A percentile compares a stretch with the other conserved stretches of the same genome.
These are phyloP conservation scores for Mesodorylaimus sp. DNA, from an alignment of 2,888 invertebrate genomes.

Conservation along the genomic window DNA sequence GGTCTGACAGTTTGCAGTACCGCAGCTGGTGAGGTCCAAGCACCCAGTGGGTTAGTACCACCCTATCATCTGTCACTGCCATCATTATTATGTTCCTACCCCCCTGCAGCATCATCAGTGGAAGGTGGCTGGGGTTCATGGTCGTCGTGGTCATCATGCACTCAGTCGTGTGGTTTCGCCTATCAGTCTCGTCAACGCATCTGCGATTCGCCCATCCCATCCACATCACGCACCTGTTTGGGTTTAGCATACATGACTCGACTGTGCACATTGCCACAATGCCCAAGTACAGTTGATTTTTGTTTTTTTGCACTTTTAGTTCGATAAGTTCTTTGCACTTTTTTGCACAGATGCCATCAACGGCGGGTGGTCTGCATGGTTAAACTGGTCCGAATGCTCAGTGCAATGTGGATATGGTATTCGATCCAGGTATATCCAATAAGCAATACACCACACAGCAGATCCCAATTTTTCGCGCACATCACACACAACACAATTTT, in stretches of 20 bases:
- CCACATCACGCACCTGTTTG: not conserved
- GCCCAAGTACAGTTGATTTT: not conserved
- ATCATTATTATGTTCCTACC: too few relatives aligned
- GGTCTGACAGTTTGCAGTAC: too few relatives aligned
- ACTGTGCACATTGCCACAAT: not conserved
- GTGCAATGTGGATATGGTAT: too few relatives aligned
- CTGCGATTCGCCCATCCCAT: too few relatives aligned
- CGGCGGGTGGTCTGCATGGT: not conserved
- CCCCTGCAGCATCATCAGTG: slow-evolving; percentile 4
- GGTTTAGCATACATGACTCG: not conserved
- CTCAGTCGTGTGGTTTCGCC: slow-evolving; percentile 20
- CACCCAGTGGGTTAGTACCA: too few relatives aligned
- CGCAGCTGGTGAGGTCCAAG: too few relatives aligned
- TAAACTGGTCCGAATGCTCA: not conserved
- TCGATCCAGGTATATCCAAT: too few relatives aligned
- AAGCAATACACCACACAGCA: too few relatives aligned
- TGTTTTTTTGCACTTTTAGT: not conserved
- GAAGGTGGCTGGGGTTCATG: slow-evolving; percentile 14
- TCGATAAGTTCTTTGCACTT: too few relatives aligned
- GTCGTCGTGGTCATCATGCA: slow-evolving; percentile 25
- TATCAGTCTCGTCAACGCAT: slow-evolving; percentile 20
- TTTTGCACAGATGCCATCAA: not conserved
- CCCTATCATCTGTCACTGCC: too few relatives aligned
- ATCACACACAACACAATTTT: too few relatives aligned
- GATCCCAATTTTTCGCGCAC: too few relatives aligned